Evolutionary conservation across 2,797 vertebrate genomes (phyloP).

Genomic region (Lagorchestes hirsutus): DNA sequence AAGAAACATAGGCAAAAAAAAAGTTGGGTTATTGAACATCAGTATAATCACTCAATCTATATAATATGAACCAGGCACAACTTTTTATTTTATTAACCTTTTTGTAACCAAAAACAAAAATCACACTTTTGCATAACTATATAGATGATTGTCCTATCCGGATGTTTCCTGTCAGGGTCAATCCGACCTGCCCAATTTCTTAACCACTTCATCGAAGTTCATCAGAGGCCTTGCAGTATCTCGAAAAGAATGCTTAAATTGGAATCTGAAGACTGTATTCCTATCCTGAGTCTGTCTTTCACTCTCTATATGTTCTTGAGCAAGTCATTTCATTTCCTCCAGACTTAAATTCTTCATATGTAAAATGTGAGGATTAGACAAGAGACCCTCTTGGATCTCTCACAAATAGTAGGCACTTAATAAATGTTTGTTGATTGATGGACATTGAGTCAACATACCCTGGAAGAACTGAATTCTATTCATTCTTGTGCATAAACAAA

Average conservation of each 20-base stretch:
- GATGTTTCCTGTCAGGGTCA: background rate
- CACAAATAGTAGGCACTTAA: background rate
- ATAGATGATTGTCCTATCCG: background rate
- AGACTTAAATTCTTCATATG: constrained; percentile 26
- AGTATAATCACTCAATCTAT: constrained; percentile 9
- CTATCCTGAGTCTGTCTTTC: constrained; percentile 16
- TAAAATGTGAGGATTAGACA: constrained; percentile 9
- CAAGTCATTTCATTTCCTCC: constrained; percentile 29
- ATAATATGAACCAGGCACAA: background rate
- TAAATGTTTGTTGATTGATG: background rate
- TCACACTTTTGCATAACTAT: background rate
- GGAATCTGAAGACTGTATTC: constrained; percentile 26
- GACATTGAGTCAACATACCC: background rate
- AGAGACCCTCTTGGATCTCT: background rate
- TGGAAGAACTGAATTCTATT: background rate
- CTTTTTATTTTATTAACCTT: background rate
- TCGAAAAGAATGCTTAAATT: constrained; percentile 21
- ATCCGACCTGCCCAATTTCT: background rate
- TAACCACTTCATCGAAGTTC: background rate
- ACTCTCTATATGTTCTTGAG: constrained; percentile 15
- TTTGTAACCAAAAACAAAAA: background rate
- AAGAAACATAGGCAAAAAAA: constrained; percentile 20
- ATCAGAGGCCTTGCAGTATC: background rate
- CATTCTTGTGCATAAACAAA: background rate
- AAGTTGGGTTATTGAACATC: constrained; percentile 7